Percentiles rank a stretch among this genome's conserved stretches.
Evolutionary conservation across 2,888 invertebrate genomes (phyloP).

Genomic region (Sphaerophoria taeniata): DNA sequence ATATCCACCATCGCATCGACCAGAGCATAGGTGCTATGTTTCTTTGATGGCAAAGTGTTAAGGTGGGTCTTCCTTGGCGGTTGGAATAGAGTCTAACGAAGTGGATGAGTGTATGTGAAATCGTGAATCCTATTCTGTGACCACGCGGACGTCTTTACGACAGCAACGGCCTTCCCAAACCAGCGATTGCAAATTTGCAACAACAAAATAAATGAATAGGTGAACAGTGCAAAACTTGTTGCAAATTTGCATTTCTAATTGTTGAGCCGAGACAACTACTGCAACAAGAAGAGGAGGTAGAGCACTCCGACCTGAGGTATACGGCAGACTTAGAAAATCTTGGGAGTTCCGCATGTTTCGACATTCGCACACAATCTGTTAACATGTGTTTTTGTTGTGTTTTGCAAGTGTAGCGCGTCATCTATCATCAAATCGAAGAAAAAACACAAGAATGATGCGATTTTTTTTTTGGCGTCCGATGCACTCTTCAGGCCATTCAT

Average conservation of each 20-base stretch:
- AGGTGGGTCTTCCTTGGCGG: constrained; percentile 19
- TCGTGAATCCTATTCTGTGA: constrained; percentile 50
- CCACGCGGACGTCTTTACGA: constrained; percentile 27
- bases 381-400: constrained; percentile 70
- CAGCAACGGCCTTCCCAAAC: constrained; percentile 6
- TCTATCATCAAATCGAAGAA: constrained; percentile 52
- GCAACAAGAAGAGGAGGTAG: constrained; percentile 12
- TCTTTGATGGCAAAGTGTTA: not conserved
- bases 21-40: not conserved
- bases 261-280: constrained; percentile 65
- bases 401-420: constrained; percentile 71
- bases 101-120: not conserved
- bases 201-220: constrained; percentile 64
- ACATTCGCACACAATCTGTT: constrained; percentile 51
- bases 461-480: constrained; percentile 56
- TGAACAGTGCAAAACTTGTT: constrained; percentile 75
- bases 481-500: not conserved
- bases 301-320: not conserved
- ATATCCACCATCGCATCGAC: constrained; percentile 39
- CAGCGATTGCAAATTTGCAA: constrained; percentile 23
- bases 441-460: constrained; percentile 20
- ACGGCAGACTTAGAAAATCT: constrained; percentile 23
- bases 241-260: constrained; percentile 76
- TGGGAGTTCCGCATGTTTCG: constrained; percentile 52
- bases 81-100: constrained; percentile 21